Evolutionary conservation across 2,888 invertebrate genomes (phyloP).

Genomic region (Scaptomyza caliginosa): DNA sequence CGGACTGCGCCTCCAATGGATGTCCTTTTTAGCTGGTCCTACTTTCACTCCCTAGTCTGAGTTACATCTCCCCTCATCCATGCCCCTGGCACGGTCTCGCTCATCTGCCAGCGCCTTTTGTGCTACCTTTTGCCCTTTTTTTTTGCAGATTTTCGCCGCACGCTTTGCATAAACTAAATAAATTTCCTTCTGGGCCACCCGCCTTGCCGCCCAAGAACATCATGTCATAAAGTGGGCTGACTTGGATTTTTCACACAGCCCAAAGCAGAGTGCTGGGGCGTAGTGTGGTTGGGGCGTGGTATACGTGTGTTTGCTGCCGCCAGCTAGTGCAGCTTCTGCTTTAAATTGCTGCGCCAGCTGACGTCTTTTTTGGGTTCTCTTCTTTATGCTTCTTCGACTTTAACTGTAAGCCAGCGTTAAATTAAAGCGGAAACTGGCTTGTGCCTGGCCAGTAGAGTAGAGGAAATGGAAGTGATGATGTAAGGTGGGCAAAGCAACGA

Average conservation of each 20-base stretch:
- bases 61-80: neutral
- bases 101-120: slow-evolving; percentile 53
- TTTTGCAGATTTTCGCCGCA: slow-evolving; percentile 41
- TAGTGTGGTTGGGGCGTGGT: neutral
- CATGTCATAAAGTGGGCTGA: slow-evolving; percentile 59
- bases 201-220: slow-evolving; percentile 22
- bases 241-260: slow-evolving; percentile 33
- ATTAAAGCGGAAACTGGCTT: slow-evolving; percentile 77
- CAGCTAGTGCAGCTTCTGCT: slow-evolving; percentile 53
- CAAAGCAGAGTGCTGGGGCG: neutral
- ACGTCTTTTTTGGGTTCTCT: slow-evolving; percentile 28
- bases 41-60: slow-evolving; percentile 1
- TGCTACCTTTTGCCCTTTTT: slow-evolving; percentile 71
- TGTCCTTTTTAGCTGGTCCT: slow-evolving; percentile 63
- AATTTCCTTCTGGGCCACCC: slow-evolving; percentile 53
- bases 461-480: neutral
- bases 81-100: slow-evolving; percentile 36
- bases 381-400: slow-evolving; percentile 10
- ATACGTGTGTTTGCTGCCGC: slow-evolving; percentile 1
- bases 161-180: slow-evolving; percentile 74
- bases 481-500: neutral
- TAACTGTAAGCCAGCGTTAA: slow-evolving; percentile 64
- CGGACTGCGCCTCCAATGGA: slow-evolving; percentile 37
- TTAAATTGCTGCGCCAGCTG: slow-evolving; percentile 69
- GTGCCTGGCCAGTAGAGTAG: slow-evolving; percentile 10